phyloP scores from a whole-genome alignment of 2,113 vertebrate species.

The Tenebrosternarchus preto region DNA sequence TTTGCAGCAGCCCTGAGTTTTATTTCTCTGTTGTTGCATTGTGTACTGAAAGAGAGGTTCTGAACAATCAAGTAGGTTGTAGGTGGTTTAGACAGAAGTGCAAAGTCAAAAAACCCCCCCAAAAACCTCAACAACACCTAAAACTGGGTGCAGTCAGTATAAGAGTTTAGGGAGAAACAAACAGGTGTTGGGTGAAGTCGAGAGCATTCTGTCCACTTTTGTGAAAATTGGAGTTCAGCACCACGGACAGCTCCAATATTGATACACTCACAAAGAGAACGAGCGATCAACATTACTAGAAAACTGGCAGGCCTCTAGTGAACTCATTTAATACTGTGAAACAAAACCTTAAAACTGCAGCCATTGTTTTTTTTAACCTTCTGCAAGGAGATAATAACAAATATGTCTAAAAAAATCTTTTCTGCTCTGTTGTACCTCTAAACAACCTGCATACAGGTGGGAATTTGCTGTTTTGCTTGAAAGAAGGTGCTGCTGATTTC shows the following conservation, averaged over 20 bases:
- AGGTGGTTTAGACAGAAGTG: background rate
- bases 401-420: background rate
- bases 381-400: background rate
- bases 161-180: constrained; percentile 25
- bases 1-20: constrained; percentile 40
- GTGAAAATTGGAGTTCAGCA: constrained; percentile 39
- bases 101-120: background rate
- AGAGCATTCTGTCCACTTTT: constrained; percentile 32
- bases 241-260: constrained; percentile 16
- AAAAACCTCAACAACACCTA: too few relatives aligned
- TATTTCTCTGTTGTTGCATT: constrained; percentile 37
- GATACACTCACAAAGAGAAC: background rate
- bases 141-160: background rate
- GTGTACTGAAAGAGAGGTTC: constrained; percentile 38
- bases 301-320: constrained; percentile 22
- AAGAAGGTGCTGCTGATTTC: too few relatives aligned
- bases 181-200: background rate
- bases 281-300: constrained; percentile 12
- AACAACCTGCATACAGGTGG: too few relatives aligned
- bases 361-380: background rate
- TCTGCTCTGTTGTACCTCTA: too few relatives aligned
- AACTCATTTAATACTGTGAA: constrained; percentile 2
- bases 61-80: constrained; percentile 16
- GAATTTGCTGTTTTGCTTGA: too few relatives aligned
- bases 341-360: background rate